A percentile compares a stretch with the other conserved stretches of the same genome.
These are phyloP conservation scores for Garra rufa DNA, from an alignment of 2,113 vertebrate species.

Conservation along the genomic window DNA sequence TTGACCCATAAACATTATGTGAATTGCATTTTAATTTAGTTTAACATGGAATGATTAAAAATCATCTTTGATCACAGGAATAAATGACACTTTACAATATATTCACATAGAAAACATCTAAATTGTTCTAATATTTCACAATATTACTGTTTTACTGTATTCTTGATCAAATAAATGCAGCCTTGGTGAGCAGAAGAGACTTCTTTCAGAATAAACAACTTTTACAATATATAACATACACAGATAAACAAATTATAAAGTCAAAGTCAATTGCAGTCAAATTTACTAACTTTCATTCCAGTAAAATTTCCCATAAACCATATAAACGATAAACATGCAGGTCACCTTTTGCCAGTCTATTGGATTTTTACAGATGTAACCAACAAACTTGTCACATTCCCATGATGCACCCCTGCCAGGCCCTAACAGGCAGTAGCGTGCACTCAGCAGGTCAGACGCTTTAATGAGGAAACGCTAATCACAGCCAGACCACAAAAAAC, in stretches of 20 bases:
- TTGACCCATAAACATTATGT: too few relatives aligned
- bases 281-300: background rate
- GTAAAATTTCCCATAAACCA: background rate
- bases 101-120: too few relatives aligned
- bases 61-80: too few relatives aligned
- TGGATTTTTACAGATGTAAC: slow-evolving; percentile 11
- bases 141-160: too few relatives aligned
- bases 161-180: too few relatives aligned
- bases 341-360: background rate
- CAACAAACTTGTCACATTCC: background rate
- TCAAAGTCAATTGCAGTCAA: background rate
- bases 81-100: too few relatives aligned
- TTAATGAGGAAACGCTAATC: slow-evolving; percentile 52
- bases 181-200: too few relatives aligned
- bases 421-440: slow-evolving; percentile 36
- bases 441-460: slow-evolving; percentile 41
- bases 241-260: background rate
- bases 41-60: too few relatives aligned
- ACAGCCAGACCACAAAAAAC: slow-evolving; percentile 41
- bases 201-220: too few relatives aligned
- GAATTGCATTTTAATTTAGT: too few relatives aligned
- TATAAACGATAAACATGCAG: background rate
- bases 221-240: too few relatives aligned
- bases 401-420: slow-evolving; percentile 24
- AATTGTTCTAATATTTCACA: too few relatives aligned